Conservation (phyloP, 2,888 invertebrate genomes). For the Tetranychus truncatus region DNA sequence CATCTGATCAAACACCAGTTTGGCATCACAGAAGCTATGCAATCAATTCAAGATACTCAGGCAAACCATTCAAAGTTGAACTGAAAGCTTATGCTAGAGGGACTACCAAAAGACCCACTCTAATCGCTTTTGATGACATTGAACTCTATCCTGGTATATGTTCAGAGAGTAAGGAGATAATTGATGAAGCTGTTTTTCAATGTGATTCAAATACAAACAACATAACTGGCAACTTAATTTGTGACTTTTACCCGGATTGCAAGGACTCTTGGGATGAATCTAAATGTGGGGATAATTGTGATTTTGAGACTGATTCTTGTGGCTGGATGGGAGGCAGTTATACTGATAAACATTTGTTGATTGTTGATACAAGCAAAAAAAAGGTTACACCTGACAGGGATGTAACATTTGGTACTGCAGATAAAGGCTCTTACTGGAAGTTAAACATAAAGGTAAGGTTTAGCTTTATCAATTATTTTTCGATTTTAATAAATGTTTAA, state of each 20-base stretch:
- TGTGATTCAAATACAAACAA: constrained; percentile 15
- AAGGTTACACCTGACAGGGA: not conserved
- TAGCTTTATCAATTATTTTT: too few relatives aligned
- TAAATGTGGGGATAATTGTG: constrained; percentile 23
- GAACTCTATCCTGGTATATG: not conserved
- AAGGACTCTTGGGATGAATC: constrained; percentile 23
- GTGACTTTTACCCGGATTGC: constrained; percentile 24
- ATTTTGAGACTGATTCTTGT: constrained; percentile 23
- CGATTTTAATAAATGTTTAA: too few relatives aligned
- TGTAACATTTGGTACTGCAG: not conserved
- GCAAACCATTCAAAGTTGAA: not conserved
- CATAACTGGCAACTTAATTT: constrained; percentile 19
- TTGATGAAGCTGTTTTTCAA: constrained; percentile 13
- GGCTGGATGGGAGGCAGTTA: constrained; percentile 22
- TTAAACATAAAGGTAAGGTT: not conserved
- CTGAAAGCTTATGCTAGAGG: not conserved
- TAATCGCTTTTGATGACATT: not conserved
- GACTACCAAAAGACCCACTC: not conserved
- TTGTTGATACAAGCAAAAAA: not conserved
- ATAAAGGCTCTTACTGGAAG: not conserved
- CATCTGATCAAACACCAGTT: too few relatives aligned
- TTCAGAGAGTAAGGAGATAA: not conserved
- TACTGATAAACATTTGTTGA: not conserved
- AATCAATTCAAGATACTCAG: not conserved
- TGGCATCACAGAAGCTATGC: too few relatives aligned